Evolutionary conservation across 2,797 vertebrate genomes (phyloP), one percentile per base, ranked within the genome.

Genomic region (Labeo calbasu): DNA sequence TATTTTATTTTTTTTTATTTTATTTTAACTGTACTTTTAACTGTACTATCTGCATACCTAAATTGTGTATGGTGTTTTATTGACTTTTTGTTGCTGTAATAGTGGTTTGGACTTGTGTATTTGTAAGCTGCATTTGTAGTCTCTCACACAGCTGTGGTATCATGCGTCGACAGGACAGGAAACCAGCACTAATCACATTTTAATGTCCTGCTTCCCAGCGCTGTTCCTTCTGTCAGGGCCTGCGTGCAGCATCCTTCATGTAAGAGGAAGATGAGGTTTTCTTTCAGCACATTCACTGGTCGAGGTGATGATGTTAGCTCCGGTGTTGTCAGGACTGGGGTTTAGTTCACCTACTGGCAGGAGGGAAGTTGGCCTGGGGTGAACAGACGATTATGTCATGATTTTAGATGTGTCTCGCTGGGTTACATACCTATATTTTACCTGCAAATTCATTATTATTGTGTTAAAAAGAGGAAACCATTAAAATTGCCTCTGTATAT

Each of bases 181-280:
- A 77, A 50, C 43, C 23, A 63, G 53, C 82, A 50, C 36, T 50
- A 71, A 81, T 72, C 51, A 28, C 43, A 72, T 82, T 77, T 77
- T 71, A 71, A 77, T 81, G 84, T 51, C 75, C 70, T 81, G 32
- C 36, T 76, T 79, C 28, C 50, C 55, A 72, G 17, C 0, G 25
- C 73, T 80, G n/a, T 23, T 79, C n/a, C n/a, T 63, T 73, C 65
- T 80, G 46, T 73, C 70, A 55, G 57, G 51, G 59, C 15, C 43
- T 79, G 19, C 21, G 11, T 17, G n/a, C 21, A 53, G 72, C 61
- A 70, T 85, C 71, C 72, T 61, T 23, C 12, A 66, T 61, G 32
- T 69, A 17, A 14, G 63, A 55, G 25, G 36, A 77, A 43, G 50
- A 59, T 57, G 51, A 28, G 59, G 28, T 57, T 57, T 57, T 63